Evolutionary conservation across 1,140 invertebrate species (phyloP), one percentile per base, ranked within the genome.

Genomic region (Drosophila repleta): DNA sequence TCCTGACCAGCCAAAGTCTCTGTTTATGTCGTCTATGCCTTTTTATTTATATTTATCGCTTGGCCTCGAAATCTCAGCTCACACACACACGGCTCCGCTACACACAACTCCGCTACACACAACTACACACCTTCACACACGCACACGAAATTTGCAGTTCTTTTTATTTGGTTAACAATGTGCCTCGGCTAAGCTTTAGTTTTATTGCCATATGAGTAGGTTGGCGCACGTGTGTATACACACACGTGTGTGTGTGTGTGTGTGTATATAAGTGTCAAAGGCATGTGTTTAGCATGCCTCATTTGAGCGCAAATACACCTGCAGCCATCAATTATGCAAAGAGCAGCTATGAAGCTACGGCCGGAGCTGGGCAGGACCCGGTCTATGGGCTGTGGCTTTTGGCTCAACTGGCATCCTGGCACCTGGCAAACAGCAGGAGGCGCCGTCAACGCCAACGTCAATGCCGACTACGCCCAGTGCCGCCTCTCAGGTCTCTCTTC

Each of bases 241-340:
- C 39, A 20, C 21, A 20, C 41, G n/a, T 20, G 37, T 58, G 20
- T 46, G 37, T 11, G 35, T 24, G 35, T 61, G 49, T 20, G 37
- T 62, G 43, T 70, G 35, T 68, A 57, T 88, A 55, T 76, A 89
- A 88, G 83, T 88, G 83, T 89, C 84, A 88, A 89, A 89, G 83
- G 76, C 83, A 83, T 88, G 83, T 88, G 83, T 83, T 87, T 87
- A 87, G 83, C 75, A 88, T 89, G 83, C 73, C 83, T 83, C 83
- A 88, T 88, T 88, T 88, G 79, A 88, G 79, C 68, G 65, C 79
- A 88, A 88, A 88, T 88, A 88, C 83, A 88, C 84, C 83, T 88
- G 84, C 83, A 88, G 84, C 83, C 84, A 88, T 88, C 84, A 88
- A 88, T 88, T 88, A 88, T 89, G 79, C 79, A 88, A 79, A 88